Percentiles rank a stretch among this genome's conserved stretches.
Conservation (phyloP, 2,797 vertebrate species). For the Xerus rutilus region DNA sequence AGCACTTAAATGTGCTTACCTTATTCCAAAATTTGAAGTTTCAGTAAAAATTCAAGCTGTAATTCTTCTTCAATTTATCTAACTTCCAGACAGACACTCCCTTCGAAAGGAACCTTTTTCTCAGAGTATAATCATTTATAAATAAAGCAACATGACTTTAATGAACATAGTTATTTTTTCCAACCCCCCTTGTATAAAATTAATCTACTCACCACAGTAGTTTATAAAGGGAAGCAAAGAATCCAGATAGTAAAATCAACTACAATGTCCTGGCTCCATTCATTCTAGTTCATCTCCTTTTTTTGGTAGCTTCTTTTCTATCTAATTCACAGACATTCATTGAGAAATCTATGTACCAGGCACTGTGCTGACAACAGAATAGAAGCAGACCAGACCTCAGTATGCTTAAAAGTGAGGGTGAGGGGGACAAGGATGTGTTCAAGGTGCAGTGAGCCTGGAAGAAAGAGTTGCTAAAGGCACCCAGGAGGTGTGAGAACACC, state of each 20-base stretch:
- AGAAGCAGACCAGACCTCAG: neutral
- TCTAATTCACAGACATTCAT: neutral
- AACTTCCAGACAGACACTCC: neutral
- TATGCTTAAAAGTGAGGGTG: neutral
- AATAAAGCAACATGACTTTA: neutral
- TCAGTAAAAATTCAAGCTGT: neutral
- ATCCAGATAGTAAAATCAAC: neutral
- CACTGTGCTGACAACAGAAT: neutral
- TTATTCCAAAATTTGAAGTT: constrained; percentile 29
- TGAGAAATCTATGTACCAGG: neutral
- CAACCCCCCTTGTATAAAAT: constrained; percentile 10
- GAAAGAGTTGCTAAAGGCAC: neutral
- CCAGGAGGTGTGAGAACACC: neutral
- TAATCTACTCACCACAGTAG: neutral
- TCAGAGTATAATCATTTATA: neutral
- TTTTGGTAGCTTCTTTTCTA: constrained; percentile 18
- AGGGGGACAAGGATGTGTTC: neutral
- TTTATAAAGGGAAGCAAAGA: neutral
- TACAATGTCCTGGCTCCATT: neutral
- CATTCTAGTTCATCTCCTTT: neutral
- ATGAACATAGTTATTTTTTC: constrained; percentile 21
- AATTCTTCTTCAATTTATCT: neutral
- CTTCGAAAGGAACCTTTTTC: neutral
- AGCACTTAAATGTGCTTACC: constrained; percentile 12
- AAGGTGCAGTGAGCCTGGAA: neutral